Percentiles rank a stretch among this genome's conserved stretches.
These are phyloP conservation scores for Eurypyga helias DNA, from an alignment of 2,113 vertebrate species.

Conservation along the genomic window DNA sequence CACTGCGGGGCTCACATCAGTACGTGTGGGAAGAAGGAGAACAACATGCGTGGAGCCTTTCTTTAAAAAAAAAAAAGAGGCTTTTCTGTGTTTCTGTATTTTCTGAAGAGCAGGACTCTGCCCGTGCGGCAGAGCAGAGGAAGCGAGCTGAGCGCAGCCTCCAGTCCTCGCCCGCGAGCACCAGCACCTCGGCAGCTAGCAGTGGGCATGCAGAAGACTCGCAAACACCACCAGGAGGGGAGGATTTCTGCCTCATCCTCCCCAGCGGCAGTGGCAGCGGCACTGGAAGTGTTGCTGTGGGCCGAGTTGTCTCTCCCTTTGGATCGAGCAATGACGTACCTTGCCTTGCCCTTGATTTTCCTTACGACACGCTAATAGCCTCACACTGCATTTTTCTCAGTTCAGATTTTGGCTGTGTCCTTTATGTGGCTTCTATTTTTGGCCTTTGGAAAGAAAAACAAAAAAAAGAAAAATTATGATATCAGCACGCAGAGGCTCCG, in stretches of 20 bases:
- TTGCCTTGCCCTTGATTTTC: neutral
- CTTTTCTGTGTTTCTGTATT: too few relatives aligned
- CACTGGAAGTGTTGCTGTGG: neutral
- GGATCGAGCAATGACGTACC: accelerated
- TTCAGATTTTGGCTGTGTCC: neutral
- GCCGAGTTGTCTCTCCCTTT: neutral
- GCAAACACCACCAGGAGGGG: accelerated
- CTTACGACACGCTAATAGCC: neutral
- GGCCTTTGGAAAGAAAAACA: neutral
- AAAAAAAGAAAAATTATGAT: too few relatives aligned
- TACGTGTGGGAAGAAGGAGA: accelerated
- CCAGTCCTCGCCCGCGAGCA: neutral
- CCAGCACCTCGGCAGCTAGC: accelerated
- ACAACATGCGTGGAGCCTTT: accelerated
- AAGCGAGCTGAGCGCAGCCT: accelerated
- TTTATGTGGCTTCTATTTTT: neutral
- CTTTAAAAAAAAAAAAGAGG: too few relatives aligned
- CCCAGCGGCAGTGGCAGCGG: neutral
- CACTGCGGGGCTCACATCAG: neutral
- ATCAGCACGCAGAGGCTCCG: accelerated
- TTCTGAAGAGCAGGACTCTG: neutral
- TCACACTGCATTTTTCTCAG: accelerated
- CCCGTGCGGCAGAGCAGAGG: neutral
- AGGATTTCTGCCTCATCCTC: neutral
- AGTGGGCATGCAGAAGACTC: neutral